Evolutionary conservation across 1,140 invertebrate genomes (phyloP).

Genomic region (Leptopilina boulardi): DNA sequence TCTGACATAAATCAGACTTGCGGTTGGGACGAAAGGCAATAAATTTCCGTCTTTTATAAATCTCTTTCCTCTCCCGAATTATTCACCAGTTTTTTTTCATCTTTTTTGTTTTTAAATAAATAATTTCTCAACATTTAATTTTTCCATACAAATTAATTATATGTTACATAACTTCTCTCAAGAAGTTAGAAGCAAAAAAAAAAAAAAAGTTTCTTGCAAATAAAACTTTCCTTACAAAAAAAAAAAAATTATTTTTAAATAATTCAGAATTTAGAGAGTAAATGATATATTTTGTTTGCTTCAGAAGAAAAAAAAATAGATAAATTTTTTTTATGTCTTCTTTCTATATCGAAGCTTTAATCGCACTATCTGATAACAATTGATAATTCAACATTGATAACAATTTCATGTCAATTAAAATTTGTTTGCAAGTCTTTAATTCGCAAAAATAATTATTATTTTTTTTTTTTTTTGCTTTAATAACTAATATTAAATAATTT

Average conservation of each 20-base stretch:
- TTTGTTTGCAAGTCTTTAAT: too few species aligned
- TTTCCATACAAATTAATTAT: neutral
- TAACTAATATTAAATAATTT: too few species aligned
- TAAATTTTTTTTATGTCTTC: too few species aligned
- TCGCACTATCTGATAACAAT: conserved; percentile 7
- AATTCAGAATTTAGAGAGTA: too few species aligned
- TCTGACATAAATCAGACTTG: conserved; percentile 33
- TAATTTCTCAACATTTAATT: conserved; percentile 11
- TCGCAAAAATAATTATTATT: too few species aligned
- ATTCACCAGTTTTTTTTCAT: neutral
- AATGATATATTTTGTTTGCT: too few species aligned
- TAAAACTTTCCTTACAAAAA: too few species aligned
- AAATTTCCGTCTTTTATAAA: conserved; percentile 32
- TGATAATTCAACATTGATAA: conserved; percentile 20
- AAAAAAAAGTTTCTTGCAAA: too few species aligned
- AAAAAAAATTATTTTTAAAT: too few species aligned
- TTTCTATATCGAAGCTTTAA: neutral
- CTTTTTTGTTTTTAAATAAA: too few species aligned
- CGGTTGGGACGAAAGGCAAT: conserved; percentile 32
- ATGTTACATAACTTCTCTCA: neutral
- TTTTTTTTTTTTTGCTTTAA: too few species aligned
- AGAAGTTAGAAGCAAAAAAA: neutral
- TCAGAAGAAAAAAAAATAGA: too few species aligned
- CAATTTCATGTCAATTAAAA: neutral
- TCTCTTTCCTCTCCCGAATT: neutral